Conservation (phyloP, 1,140 invertebrate species). For the Neodiprion pinetum region DNA sequence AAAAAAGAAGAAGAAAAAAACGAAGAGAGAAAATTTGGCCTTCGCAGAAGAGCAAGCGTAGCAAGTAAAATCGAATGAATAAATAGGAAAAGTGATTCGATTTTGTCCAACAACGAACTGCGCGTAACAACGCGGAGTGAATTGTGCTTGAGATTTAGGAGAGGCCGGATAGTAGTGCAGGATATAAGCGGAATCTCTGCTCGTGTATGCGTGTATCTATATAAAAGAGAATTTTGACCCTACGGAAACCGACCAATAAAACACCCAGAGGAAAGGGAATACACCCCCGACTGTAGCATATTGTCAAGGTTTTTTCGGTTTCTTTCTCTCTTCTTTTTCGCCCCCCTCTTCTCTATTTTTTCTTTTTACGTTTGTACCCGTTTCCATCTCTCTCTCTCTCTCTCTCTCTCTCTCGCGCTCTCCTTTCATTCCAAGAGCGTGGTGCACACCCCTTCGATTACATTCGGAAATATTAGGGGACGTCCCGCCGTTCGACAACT, state of each 20-base stretch:
- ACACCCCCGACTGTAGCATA: not conserved
- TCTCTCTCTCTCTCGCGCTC: constrained; percentile 14
- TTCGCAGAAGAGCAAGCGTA: no score
- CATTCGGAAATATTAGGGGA: constrained; percentile 65
- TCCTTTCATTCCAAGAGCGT: constrained; percentile 37
- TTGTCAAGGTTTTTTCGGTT: not conserved
- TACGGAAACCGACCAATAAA: constrained; percentile 7
- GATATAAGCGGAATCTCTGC: not conserved
- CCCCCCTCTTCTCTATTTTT: constrained; percentile 24
- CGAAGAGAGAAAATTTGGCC: no score
- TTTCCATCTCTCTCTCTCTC: not conserved
- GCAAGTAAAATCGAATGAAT: no score
- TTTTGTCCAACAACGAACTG: no score
- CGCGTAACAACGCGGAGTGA: no score
- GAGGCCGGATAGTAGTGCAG: not conserved
- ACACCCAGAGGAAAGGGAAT: not conserved
- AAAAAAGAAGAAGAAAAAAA: no score
- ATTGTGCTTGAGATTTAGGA: not conserved
- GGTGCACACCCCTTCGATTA: constrained; percentile 61
- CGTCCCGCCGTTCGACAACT: constrained; percentile 60
- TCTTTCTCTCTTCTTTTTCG: not conserved
- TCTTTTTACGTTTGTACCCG: no score
- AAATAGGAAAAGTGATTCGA: no score
- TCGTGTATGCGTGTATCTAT: not conserved
- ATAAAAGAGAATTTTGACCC: not conserved